phyloP scores from a whole-genome alignment of 1,140 invertebrate species.

The Drosophila arizonae region DNA sequence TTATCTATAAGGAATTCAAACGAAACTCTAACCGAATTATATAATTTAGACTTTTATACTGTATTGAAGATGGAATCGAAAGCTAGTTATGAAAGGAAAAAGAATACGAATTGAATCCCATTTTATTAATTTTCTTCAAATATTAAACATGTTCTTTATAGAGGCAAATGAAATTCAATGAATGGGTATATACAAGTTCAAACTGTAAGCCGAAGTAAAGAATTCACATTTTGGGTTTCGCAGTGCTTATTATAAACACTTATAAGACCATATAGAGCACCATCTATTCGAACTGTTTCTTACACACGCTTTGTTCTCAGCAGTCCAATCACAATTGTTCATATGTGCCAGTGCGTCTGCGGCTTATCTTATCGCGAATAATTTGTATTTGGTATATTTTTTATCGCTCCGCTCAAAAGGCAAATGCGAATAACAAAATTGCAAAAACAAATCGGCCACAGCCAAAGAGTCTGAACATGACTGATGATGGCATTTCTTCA shows the following conservation, averaged over 20 bases:
- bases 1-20: too few species aligned
- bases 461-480: constrained; percentile 49
- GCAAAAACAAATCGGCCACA: constrained; percentile 36
- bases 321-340: constrained; percentile 31
- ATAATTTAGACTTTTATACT: too few species aligned
- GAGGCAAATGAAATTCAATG: too few species aligned
- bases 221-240: too few species aligned
- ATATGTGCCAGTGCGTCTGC: constrained; percentile 27
- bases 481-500: constrained; percentile 47
- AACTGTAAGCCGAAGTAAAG: too few species aligned
- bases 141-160: too few species aligned
- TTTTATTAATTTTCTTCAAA: too few species aligned
- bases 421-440: constrained; percentile 58
- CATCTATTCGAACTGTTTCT: constrained; percentile 3
- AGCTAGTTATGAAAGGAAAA: too few species aligned
- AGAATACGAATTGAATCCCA: too few species aligned
- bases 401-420: constrained; percentile 68
- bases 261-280: not conserved
- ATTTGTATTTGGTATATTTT: constrained; percentile 50
- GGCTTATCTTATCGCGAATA: constrained; percentile 71
- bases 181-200: too few species aligned
- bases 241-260: not conserved
- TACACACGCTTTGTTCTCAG: constrained; percentile 33
- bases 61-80: too few species aligned
- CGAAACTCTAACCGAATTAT: too few species aligned